Conservation (phyloP, 2,888 invertebrate species). For the Pandemis corylana region DNA sequence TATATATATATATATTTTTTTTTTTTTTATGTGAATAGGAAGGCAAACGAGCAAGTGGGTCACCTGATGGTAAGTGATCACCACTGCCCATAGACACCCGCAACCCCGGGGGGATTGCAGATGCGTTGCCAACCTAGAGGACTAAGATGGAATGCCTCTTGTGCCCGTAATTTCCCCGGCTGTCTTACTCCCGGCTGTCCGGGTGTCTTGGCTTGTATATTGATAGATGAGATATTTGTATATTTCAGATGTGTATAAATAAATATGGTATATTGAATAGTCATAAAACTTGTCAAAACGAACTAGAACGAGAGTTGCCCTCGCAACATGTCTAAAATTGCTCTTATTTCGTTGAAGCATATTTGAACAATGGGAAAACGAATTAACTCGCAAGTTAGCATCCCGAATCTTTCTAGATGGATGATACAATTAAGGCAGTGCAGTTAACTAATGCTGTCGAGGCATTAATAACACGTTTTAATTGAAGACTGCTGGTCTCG, state of each 20-base stretch:
- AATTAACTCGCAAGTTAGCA: constrained; percentile 41
- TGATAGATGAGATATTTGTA: too few species aligned
- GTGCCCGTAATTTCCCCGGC: too few species aligned
- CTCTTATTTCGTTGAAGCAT: not conserved
- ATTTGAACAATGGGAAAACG: constrained; percentile 11
- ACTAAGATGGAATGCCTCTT: too few species aligned
- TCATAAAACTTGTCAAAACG: not conserved
- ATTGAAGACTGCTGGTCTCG: constrained; percentile 58
- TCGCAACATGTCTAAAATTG: not conserved
- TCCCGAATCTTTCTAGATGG: constrained; percentile 52
- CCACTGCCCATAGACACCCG: too few species aligned
- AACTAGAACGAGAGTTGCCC: not conserved
- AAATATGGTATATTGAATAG: not conserved
- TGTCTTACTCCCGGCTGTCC: too few species aligned
- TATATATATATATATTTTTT: too few species aligned
- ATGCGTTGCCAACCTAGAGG: too few species aligned
- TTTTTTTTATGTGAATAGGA: too few species aligned
- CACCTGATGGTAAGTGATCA: too few species aligned
- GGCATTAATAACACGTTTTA: constrained; percentile 65
- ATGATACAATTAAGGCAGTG: constrained; percentile 58
- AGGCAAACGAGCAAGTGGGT: too few species aligned
- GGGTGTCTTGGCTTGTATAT: too few species aligned
- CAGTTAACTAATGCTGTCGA: constrained; percentile 66
- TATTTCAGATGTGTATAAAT: not conserved
- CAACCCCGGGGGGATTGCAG: too few species aligned